These are phyloP conservation scores for Brachionus manjavacas DNA, from an alignment of 1,140 invertebrate species.

Conservation along the genomic window DNA sequence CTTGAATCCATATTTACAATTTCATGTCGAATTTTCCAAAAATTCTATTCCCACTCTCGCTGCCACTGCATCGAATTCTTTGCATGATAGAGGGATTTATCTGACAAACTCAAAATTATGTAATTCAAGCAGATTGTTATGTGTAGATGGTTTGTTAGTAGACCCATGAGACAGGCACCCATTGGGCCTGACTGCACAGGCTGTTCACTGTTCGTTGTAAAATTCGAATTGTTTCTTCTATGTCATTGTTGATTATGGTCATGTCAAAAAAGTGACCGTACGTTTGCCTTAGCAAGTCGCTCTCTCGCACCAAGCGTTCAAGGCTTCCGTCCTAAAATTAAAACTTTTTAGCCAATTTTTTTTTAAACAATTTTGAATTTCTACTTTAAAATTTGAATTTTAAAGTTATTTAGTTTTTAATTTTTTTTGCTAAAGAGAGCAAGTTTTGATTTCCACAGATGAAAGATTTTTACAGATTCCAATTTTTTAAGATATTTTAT, in stretches of 20 bases:
- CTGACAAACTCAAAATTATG: background rate
- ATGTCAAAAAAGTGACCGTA: slow-evolving; percentile 97
- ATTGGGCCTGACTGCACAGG: slow-evolving; percentile 82
- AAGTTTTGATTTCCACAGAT: too few relatives aligned
- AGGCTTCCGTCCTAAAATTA: slow-evolving; percentile 68
- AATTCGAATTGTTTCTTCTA: slow-evolving; percentile 90
- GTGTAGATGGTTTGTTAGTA: slow-evolving; percentile 47
- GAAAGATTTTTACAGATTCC: too few relatives aligned
- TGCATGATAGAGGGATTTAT: background rate
- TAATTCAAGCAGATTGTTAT: background rate
- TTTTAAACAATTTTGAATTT: too few relatives aligned
- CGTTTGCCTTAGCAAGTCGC: slow-evolving; percentile 84
- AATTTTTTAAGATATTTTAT: too few relatives aligned
- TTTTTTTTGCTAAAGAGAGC: too few relatives aligned
- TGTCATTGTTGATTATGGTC: slow-evolving; percentile 97
- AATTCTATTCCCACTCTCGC: background rate
- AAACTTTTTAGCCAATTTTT: background rate
- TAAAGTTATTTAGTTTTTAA: too few relatives aligned
- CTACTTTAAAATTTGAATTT: too few relatives aligned
- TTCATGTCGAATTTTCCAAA: background rate
- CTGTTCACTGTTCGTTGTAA: slow-evolving; percentile 83
- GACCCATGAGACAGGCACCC: slow-evolving; percentile 67
- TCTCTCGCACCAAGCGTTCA: slow-evolving; percentile 87
- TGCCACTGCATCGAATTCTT: background rate
- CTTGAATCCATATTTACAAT: background rate